These are phyloP conservation scores for Serinus canaria DNA, from an alignment of 2,113 vertebrate species.

Conservation along the genomic window DNA sequence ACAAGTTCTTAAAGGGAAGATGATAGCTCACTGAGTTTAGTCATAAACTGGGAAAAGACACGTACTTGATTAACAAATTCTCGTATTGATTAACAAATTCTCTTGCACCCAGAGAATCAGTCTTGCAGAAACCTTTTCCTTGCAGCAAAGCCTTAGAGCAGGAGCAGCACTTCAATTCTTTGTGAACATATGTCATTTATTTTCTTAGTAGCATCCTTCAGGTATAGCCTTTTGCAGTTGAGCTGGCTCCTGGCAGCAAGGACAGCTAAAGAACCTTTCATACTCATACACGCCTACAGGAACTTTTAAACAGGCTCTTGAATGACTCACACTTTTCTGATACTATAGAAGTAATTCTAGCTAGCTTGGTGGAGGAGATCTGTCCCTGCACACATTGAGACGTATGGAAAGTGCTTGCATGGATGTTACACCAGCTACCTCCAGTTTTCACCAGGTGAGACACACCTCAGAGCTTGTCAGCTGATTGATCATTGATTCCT, in stretches of 20 bases:
- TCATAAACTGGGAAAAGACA: not conserved
- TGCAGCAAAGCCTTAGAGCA: not conserved
- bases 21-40: not conserved
- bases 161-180: not conserved
- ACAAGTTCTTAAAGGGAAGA: not conserved
- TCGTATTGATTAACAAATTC: not conserved
- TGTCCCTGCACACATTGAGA: not conserved
- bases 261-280: not conserved
- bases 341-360: not conserved
- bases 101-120: not conserved
- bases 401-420: not conserved
- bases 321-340: not conserved
- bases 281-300: fast-evolving
- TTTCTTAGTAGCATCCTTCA: not conserved
- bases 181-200: not conserved
- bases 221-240: not conserved
- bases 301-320: not conserved
- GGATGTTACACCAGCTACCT: not conserved
- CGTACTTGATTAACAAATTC: not conserved
- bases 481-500: not conserved
- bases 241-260: not conserved
- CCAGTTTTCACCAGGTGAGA: not conserved
- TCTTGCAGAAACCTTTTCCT: not conserved
- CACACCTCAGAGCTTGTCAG: not conserved
- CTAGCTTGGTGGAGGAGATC: not conserved